Percentiles rank a stretch among this genome's conserved stretches.
These are phyloP conservation scores for Drosophila mimetica DNA, from an alignment of 2,888 invertebrate genomes.

Conservation along the genomic window DNA sequence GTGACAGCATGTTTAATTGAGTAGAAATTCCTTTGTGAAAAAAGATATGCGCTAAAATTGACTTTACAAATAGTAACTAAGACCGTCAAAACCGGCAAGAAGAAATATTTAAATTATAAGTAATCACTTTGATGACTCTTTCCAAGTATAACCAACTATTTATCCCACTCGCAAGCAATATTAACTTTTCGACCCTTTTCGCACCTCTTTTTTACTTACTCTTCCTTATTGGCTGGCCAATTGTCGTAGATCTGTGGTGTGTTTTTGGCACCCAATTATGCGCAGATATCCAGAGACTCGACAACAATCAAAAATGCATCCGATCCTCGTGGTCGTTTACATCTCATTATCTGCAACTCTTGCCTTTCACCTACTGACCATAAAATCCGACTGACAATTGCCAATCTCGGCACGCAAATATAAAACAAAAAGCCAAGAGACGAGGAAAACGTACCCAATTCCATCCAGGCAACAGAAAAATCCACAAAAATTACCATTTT, in stretches of 20 bases:
- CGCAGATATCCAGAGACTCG: slow-evolving; percentile 40
- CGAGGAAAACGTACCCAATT: slow-evolving; percentile 48
- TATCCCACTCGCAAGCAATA: slow-evolving; percentile 24
- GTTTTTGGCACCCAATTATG: slow-evolving; percentile 73
- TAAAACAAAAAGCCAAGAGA: slow-evolving; percentile 35
- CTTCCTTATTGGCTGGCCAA: slow-evolving; percentile 26
- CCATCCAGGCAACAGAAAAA: slow-evolving; percentile 61
- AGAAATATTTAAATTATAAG: background rate
- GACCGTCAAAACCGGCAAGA: too few species aligned
- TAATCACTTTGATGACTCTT: slow-evolving; percentile 12
- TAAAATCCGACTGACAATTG: slow-evolving; percentile 51
- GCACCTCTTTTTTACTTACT: slow-evolving; percentile 29
- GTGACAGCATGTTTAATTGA: slow-evolving; percentile 22
- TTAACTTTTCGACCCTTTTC: slow-evolving; percentile 40
- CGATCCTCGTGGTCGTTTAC: slow-evolving; percentile 58
- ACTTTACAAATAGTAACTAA: background rate
- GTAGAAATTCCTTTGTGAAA: background rate
- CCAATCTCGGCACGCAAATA: slow-evolving; percentile 66
- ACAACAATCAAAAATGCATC: slow-evolving; percentile 53
- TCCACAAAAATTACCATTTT: slow-evolving; percentile 79
- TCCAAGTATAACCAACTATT: slow-evolving; percentile 11
- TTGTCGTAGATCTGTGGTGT: slow-evolving; percentile 39
- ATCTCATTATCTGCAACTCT: slow-evolving; percentile 64
- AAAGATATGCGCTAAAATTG: background rate
- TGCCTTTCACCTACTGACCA: slow-evolving; percentile 75